Base-by-base conservation (phyloP, 2,888 invertebrate genomes). In the Sarcophaga variegata region DNA sequence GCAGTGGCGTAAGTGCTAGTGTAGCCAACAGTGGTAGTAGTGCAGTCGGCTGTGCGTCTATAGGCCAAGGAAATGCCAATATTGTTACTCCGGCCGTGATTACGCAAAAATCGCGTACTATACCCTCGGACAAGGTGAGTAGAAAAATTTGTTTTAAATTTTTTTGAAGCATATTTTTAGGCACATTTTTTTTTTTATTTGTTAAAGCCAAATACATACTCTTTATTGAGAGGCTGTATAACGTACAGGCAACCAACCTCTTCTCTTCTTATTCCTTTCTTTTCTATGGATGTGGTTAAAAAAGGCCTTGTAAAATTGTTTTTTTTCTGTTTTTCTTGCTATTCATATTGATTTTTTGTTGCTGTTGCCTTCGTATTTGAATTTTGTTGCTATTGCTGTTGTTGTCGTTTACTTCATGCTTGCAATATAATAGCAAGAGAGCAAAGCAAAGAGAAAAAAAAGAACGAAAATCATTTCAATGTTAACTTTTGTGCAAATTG, bases 91-190 rank as follows among this genome's bases (percentile, higher is more conserved):
- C 89, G 74, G 85, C 92, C 63, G 89, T 91, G 81, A 90, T 91
- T 88, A 91, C 92, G 87, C 91, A 91, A 87, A 93, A 93, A 96
- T 96, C 96, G 93, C 96, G 96, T 94, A 96, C 96, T 94, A 96
- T 96, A 94, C 96, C 97, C 94, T 96, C 96, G 94, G 96, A 97
- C 95, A 97, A 97, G 96, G 97, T 96, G 94, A 94, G 94, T 88
- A 67, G 94, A 12, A 2, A 75, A 12, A 49, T 14, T 69, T 22
- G 10, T 54, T 54, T 54, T 0, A 5, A 4, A 17, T 54, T 49
- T 49, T 14, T 54, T 76, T 71, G 70, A 60, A 76, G 76, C 84
- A 85, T 81, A 81, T 81, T 80, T 67, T 80, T 37, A 25, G 84
- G 84, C 76, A 37, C 37, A 37, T 37, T 37, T 37, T 37, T 37